Evolutionary conservation across 2,113 vertebrate genomes (phyloP), one percentile per base, ranked within the genome.

Genomic region (Sander vitreus): DNA sequence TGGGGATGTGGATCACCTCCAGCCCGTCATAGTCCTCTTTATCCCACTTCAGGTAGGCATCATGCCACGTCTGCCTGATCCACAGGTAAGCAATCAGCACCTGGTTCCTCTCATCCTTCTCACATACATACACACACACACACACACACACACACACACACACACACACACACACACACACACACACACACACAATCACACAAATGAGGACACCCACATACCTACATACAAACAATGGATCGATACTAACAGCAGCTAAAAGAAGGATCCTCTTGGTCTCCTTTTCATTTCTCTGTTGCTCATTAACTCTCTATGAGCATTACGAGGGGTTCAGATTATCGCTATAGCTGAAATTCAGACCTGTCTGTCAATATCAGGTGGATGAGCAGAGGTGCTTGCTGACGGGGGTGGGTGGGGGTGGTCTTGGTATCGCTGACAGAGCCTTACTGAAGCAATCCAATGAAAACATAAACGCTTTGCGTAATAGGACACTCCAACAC

Each of bases 21-120:
- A 99, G 91, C 0, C 98, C 98, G 3, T 99, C 98, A 0, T 99
- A 99, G 87, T 96, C 95, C 58, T 99, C 97, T 85, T 96, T 97
- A 86, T 98, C 95, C 98, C 98, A 99, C 9, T 85, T 97, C 82
- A 99, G 96, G 73, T 97, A 98, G 0, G 97, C 96, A 18, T 99
- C 98, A 0, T 97, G 92, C 98, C 98, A 99, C n/a, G 95, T 98
- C 93, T 97, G 98, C 84, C 98, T 95, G 90, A 99, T 98, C 98
- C 98, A 99, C 57, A 99, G 91, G 85, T 99, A 99, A 48, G 96
- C 96, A 0, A 97, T 98, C 92, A 99, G 92, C 88, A 99, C 97
- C 92, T 99, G 98, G 89, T 99, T 99, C 87, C 97, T 95, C 93
- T 99, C 98, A 81, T 99, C 98, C 98, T 99, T 45, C 18, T 43